Percentiles rank a stretch among this genome's conserved stretches.
phyloP scores from a whole-genome alignment of 1,140 invertebrate species.

The Acromyrmex heyeri region DNA sequence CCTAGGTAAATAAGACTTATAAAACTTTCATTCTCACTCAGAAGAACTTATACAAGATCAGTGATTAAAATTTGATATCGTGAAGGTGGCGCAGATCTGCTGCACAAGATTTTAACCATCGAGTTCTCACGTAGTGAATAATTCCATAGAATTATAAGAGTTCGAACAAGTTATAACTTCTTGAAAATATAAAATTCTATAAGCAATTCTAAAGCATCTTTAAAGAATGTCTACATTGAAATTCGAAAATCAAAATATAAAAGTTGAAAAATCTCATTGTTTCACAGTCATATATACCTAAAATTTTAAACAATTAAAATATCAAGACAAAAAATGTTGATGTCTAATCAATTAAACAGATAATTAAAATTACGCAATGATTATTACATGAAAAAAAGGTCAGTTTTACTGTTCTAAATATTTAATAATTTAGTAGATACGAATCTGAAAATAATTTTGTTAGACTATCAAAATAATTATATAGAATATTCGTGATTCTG shows the following conservation, averaged over 20 bases:
- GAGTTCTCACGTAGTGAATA: conserved; percentile 29
- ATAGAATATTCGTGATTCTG: no score
- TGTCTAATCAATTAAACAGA: background rate
- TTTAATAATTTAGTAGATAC: no score
- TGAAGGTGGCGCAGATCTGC: conserved; percentile 19
- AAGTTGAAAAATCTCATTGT: background rate
- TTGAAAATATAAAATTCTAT: conserved; percentile 30
- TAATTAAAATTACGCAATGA: background rate
- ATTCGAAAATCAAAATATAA: background rate
- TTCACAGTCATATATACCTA: background rate
- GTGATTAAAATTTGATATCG: conserved; percentile 42
- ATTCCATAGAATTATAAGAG: conserved; percentile 31
- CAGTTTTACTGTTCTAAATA: no score
- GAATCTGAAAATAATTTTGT: no score
- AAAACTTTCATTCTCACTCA: background rate
- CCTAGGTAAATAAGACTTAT: conserved; percentile 2
- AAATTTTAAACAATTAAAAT: background rate
- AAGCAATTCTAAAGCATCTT: conserved; percentile 2
- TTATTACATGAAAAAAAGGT: no score
- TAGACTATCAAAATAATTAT: no score
- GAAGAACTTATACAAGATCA: conserved; percentile 1
- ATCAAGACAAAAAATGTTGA: background rate
- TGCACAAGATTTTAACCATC: conserved; percentile 31
- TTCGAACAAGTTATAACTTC: conserved; percentile 29
- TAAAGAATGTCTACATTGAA: background rate